Conservation (phyloP, 2,888 invertebrate species). For the Sialis lutaria region DNA sequence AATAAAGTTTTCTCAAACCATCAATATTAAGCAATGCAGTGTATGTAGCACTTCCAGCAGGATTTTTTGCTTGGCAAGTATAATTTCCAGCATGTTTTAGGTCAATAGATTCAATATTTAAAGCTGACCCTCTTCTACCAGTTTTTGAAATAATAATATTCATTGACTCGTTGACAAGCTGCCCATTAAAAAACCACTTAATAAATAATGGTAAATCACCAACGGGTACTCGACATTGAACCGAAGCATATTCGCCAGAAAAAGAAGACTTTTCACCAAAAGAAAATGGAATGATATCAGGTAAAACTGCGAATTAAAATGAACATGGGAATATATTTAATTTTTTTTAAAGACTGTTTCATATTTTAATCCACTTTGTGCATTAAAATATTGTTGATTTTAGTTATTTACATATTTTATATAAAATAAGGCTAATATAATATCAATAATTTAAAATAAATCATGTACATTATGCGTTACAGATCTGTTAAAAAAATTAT, state of each 20-base stretch:
- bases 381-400: too few relatives aligned
- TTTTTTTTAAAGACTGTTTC: too few relatives aligned
- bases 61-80: slow-evolving; percentile 42
- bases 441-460: too few relatives aligned
- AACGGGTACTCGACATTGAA: slow-evolving; percentile 39
- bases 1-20: slow-evolving; percentile 27
- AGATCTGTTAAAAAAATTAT: too few relatives aligned
- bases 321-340: too few relatives aligned
- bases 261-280: slow-evolving; percentile 42
- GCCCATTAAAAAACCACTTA: slow-evolving; percentile 34
- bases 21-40: slow-evolving; percentile 39
- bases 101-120: slow-evolving; percentile 37
- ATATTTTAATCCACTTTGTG: too few relatives aligned
- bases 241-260: slow-evolving; percentile 38
- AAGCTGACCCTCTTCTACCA: slow-evolving; percentile 39
- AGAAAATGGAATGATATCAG: slow-evolving; percentile 34
- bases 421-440: too few relatives aligned
- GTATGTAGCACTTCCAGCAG: slow-evolving; percentile 35
- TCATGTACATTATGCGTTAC: too few relatives aligned
- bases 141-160: slow-evolving; percentile 37
- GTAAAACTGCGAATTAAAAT: slow-evolving; percentile 22
- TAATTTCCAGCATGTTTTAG: slow-evolving; percentile 44
- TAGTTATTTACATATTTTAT: too few relatives aligned
- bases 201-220: slow-evolving; percentile 51
- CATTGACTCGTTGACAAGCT: slow-evolving; percentile 24